phyloP scores from a whole-genome alignment of 2,888 invertebrate species.

The Athalia cordata region DNA sequence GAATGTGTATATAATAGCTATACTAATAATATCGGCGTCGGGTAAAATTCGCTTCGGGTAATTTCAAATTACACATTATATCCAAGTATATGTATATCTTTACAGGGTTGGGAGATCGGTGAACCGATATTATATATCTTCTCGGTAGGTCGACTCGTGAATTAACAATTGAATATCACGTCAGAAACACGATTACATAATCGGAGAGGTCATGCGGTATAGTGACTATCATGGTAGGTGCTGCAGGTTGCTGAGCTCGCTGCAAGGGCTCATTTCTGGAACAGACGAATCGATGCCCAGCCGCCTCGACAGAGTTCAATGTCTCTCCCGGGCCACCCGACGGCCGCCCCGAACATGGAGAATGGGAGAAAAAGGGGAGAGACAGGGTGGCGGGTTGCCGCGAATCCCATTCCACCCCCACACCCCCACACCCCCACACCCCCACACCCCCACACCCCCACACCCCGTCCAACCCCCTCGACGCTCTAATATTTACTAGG shows the following conservation, averaged over 20 bases:
- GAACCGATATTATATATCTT: neutral
- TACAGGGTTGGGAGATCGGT: too few relatives aligned
- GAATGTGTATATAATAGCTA: too few relatives aligned
- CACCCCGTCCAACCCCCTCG: slow-evolving; percentile 49
- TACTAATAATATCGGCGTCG: too few relatives aligned
- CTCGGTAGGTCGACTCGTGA: neutral
- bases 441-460: too few relatives aligned
- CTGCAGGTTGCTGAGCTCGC: slow-evolving; percentile 49
- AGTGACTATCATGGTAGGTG: slow-evolving; percentile 15
- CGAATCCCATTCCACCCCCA: slow-evolving; percentile 50
- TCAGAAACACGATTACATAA: slow-evolving; percentile 52
- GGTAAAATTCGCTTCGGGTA: too few relatives aligned
- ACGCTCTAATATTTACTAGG: slow-evolving; percentile 48
- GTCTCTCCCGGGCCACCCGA: slow-evolving; percentile 68
- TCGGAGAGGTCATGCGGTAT: slow-evolving; percentile 53
- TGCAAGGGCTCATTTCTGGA: slow-evolving; percentile 63
- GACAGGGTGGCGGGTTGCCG: slow-evolving; percentile 30
- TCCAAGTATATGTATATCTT: too few relatives aligned
- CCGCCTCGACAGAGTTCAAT: slow-evolving; percentile 69
- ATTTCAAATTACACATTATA: too few relatives aligned
- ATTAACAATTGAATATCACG: neutral
- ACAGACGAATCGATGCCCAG: slow-evolving; percentile 69
- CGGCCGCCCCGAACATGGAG: slow-evolving; percentile 55
- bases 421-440: too few relatives aligned
- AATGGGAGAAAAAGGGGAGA: slow-evolving; percentile 49